Evolutionary conservation across 1,140 invertebrate genomes (phyloP).

Genomic region (Melipona quadrifasciata): DNA sequence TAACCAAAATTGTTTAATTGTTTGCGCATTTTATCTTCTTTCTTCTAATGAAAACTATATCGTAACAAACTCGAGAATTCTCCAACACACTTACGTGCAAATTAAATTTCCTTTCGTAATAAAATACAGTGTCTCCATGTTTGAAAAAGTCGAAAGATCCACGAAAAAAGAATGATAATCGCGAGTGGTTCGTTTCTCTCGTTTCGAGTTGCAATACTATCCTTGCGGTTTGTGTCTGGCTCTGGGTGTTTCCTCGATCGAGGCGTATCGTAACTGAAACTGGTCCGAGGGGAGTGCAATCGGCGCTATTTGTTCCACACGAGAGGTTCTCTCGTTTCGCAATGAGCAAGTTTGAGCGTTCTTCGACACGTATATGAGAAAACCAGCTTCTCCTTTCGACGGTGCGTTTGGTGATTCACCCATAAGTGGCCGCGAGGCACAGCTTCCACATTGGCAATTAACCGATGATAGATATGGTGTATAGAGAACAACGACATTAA

Average conservation of each 20-base stretch:
- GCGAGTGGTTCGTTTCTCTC: not conserved
- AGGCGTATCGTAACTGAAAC: constrained; percentile 1
- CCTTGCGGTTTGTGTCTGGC: not conserved
- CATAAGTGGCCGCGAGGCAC: constrained; percentile 13
- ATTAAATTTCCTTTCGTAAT: not conserved
- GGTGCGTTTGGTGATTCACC: constrained; percentile 10
- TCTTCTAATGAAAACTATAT: too few relatives aligned
- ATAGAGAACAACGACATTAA: constrained; percentile 12
- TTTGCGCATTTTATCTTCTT: too few relatives aligned
- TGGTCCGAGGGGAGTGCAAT: not conserved
- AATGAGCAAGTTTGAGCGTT: constrained; percentile 15
- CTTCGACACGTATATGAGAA: constrained; percentile 7
- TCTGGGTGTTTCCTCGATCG: constrained; percentile 13
- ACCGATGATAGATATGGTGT: constrained; percentile 33
- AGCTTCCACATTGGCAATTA: constrained; percentile 44
- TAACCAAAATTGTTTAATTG: too few relatives aligned
- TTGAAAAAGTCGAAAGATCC: not conserved
- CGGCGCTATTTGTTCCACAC: constrained; percentile 6
- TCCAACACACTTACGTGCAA: not conserved
- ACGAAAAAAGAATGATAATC: not conserved
- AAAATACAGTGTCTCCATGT: not conserved
- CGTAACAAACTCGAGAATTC: too few relatives aligned
- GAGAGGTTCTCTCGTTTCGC: not conserved
- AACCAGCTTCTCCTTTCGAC: not conserved
- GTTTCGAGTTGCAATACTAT: not conserved